Base-by-base conservation (phyloP, 2,888 invertebrate genomes). In the Tetragonula carbonaria region DNA sequence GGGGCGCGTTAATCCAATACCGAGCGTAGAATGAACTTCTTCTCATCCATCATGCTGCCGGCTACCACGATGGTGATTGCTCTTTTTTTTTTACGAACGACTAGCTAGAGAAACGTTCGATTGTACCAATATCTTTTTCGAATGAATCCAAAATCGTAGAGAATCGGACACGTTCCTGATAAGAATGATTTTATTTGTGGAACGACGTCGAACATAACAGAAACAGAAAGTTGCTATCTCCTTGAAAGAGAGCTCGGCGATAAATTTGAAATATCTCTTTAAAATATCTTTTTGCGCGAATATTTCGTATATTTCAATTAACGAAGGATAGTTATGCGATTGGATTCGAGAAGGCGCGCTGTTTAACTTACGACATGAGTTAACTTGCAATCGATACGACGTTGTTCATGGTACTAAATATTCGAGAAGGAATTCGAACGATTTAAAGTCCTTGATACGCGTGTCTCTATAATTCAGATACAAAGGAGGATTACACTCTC, bases 151-250 rank as follows among this genome's bases (percentile, higher is more conserved):
- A 66, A 80, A 62, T 74, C 76, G 28, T n/a, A 33, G 11, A 51
- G 65, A n/a, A 57, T 68, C 70, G 13, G 55, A 45, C 74, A n/a
- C 45, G 53, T 57, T 65, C 63, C 66, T 74, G 79, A 81, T 88
- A 88, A 86, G 74, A 84, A 77, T 72, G 76, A 91, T 90, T 92
- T 91, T 90, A 91, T 91, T 89, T 90, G 86, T 81, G 53, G 86
- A 85, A 84, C 82, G 88, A 74, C 73, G 86, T 33, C 33, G 2
- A 72, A 82, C 78, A 82, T 77, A 80, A 87, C 84, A 74, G 65
- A 53, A 38, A 66, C 67, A 75, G 50, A 67, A 63, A 50, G 62
- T 38, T n/a, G 53, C 38, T 45, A 18, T 23, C 23, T 59, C 23
- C 23, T 45, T 18, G n/a, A 14, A 14, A n/a, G 23, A 6, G 0